Evolutionary conservation across 2,113 vertebrate genomes (phyloP), one percentile per base, ranked within the genome.

Genomic region (Saimiri boliviensis): DNA sequence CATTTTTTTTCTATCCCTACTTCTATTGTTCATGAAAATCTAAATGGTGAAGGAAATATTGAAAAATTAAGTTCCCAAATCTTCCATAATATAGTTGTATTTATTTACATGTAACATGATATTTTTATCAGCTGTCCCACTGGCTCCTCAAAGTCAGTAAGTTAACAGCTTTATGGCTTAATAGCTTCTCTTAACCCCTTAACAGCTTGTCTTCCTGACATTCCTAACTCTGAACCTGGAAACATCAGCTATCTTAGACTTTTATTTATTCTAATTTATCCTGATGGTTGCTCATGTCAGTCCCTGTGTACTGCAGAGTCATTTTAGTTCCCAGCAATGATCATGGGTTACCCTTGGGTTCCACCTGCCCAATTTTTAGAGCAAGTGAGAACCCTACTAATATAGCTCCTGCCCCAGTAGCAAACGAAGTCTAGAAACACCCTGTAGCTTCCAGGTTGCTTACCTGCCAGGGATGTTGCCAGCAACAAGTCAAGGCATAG

Each of bases 51-150:
- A 68, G 42, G 60, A 45, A 84, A 89, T 12, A 9, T 52, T 89
- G 45, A 94, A 86, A 97, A 93, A 37, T 58, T 47, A 94, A 88
- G 27, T 42, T 52, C 32, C 20, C 14, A 27, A 60, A 70, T 95
- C 42, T 71, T 96, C 16, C 89, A 27, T n/a, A 95, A 85, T 19
- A 85, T 14, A 52, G 30, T 27, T 73, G 8, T 37, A 77, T 52
- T 86, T 32, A 83, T n/a, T 86, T 86, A 73, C 3, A 68, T 5
- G 66, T 1, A 84, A 91, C 13, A 66, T 4, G 30, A 13, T 42
- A 6, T 19, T n/a, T 56, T 95, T 13, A 47, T 25, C 20, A n/a
- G 42, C 32, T 86, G 35, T 42, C 17, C 63, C 56, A 52, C 23
- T 20, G 30, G 54, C 42, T 92, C 63, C 89, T 88, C 71, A 74